Percentiles rank a stretch among this genome's conserved stretches.
Evolutionary conservation across 2,113 vertebrate species (phyloP).

Genomic region (Macroglossus sobrinus): DNA sequence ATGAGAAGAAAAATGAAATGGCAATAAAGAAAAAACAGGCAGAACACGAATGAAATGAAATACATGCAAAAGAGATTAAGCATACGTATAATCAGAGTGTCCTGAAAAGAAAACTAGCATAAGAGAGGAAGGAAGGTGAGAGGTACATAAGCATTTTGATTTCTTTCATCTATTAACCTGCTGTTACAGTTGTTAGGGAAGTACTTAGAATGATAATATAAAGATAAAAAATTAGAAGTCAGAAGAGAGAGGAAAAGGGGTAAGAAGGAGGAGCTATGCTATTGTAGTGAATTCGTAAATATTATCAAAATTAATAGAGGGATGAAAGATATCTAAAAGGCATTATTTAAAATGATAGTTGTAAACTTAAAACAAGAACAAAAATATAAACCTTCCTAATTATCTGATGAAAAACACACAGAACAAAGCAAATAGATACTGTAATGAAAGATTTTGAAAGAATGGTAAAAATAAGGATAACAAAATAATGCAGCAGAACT

Average conservation of each 20-base stretch:
- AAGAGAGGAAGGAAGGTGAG: background rate
- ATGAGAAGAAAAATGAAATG: background rate
- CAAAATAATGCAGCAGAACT: background rate
- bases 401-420: background rate
- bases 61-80: background rate
- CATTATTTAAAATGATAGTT: background rate
- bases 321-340: background rate
- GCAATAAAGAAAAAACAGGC: background rate
- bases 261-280: background rate
- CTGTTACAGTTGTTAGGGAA: background rate
- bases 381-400: background rate
- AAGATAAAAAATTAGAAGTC: background rate
- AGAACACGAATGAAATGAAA: background rate
- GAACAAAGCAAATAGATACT: background rate
- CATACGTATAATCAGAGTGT: background rate
- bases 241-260: background rate
- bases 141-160: background rate
- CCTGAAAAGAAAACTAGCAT: background rate
- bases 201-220: background rate
- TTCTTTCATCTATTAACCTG: background rate
- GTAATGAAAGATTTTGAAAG: background rate
- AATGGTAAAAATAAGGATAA: background rate
- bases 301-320: background rate
- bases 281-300: background rate
- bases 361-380: background rate